Evolutionary conservation across 2,113 vertebrate species (phyloP), one percentile per base, ranked within the genome.

Genomic region (Nothobranchius furzeri): DNA sequence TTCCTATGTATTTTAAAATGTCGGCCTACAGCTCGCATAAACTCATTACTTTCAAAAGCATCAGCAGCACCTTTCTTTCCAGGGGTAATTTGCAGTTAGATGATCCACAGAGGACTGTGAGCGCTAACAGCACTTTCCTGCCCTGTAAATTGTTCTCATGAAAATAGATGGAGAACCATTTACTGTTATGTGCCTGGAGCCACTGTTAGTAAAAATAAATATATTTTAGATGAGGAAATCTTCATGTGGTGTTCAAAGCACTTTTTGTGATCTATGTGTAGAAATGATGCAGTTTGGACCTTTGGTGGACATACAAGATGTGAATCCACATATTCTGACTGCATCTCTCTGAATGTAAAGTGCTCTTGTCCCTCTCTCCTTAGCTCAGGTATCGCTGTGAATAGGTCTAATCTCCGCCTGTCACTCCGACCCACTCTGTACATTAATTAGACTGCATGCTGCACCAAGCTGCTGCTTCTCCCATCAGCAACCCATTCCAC

Each of bases 401-500:
- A 62, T 61, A 70, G 60, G 46, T 60, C 83, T 90, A 87, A 89
- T 87, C 79, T 67, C 36, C 68, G 64, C 60, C 65, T 30, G 59
- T 85, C 78, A 81, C 59, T 70, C 56, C 35, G 47, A 50, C 72
- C 66, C 73, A 69, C 71, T 84, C 75, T 61, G 75, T 68, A 67
- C 86, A 79, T 87, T 84, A 88, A 91, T 88, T 86, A 90, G 71
- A 70, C 79, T 72, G 58, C 60, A 70, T 13, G 64, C 75, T 77
- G 70, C 76, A 82, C 64, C 82, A 76, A 68, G 76, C 84, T 43
- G 66, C 83, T 77, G 75, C 83, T 81, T 61, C 50, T 78, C 77
- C 87, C 87, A 90, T 89, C 87, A 88, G 86, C 49, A 45, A 70
- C 61, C 78, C 83, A 68, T 89, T 90, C 76, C 78, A 70, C 70